Conservation (phyloP, 2,888 invertebrate genomes). For the Palloptera scutellata region DNA sequence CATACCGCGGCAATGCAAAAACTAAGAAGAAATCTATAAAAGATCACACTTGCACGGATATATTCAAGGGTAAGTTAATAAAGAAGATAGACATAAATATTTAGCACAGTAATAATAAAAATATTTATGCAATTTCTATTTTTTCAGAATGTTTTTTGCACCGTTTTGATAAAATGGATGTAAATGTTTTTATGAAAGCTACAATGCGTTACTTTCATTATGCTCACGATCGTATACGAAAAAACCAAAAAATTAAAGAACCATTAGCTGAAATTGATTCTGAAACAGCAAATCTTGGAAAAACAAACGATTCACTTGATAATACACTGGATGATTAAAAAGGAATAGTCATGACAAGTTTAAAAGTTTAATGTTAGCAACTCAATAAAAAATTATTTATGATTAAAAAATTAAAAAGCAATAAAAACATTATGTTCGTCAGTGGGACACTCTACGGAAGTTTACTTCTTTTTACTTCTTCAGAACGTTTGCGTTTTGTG, state of each 20-base stretch:
- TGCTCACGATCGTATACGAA: constrained; percentile 28
- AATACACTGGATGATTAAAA: too few species aligned
- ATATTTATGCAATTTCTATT: not conserved
- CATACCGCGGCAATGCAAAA: constrained; percentile 29
- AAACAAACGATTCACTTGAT: too few species aligned
- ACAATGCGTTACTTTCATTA: constrained; percentile 35
- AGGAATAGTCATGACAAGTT: too few species aligned
- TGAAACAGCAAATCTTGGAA: too few species aligned
- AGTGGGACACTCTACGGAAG: too few species aligned
- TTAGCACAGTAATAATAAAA: not conserved
- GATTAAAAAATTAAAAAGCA: too few species aligned
- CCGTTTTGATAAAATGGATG: constrained; percentile 28
- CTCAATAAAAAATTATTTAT: too few species aligned
- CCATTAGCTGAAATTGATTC: too few species aligned
- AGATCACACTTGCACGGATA: constrained; percentile 29
- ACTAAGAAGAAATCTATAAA: constrained; percentile 31
- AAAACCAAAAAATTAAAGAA: not conserved
- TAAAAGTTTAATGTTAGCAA: too few species aligned
- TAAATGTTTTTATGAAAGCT: constrained; percentile 21
- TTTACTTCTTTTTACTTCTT: too few species aligned
- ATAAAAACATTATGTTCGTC: too few species aligned
- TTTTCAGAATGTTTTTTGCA: constrained; percentile 30
- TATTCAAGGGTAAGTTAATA: constrained; percentile 28
- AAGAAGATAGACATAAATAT: not conserved
- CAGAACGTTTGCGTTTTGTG: too few species aligned